Evolutionary conservation across 2,113 vertebrate species (phyloP).

Genomic region (Turdus rufiventris): DNA sequence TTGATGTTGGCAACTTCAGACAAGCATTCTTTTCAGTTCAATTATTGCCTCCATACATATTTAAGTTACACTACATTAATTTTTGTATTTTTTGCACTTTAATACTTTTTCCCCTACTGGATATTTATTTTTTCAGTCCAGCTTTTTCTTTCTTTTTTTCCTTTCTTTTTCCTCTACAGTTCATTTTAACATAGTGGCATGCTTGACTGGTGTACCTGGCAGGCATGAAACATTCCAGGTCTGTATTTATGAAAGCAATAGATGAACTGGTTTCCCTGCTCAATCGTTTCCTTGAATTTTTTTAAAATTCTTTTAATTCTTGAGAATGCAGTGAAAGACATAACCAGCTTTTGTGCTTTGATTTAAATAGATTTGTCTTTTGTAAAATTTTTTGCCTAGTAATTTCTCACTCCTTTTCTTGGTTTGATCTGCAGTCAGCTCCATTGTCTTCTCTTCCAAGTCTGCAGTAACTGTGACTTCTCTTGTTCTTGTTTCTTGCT

Average conservation of each 20-base stretch:
- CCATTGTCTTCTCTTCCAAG: not conserved
- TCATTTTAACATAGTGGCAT: not conserved
- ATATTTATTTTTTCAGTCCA: not conserved
- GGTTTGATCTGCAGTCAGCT: not conserved
- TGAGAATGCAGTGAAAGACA: not conserved
- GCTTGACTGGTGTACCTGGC: slow-evolving; percentile 8
- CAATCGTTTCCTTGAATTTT: not conserved
- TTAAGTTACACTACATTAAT: not conserved
- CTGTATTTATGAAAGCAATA: not conserved
- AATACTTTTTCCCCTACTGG: not conserved
- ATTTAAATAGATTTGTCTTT: not conserved
- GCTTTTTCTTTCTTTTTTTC: not conserved
- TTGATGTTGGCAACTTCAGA: not conserved
- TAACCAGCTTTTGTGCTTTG: not conserved
- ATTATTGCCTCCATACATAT: not conserved
- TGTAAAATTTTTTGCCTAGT: not conserved
- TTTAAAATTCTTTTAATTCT: not conserved
- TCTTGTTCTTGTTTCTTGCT: not conserved
- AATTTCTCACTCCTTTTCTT: not conserved
- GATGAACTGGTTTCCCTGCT: not conserved
- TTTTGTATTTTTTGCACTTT: not conserved
- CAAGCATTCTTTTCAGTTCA: not conserved
- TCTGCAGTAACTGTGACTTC: not conserved
- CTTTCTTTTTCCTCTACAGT: not conserved
- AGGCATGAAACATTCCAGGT: slow-evolving; percentile 4